phyloP scores from a whole-genome alignment of 2,888 invertebrate species.

The Drosophila borborema region DNA sequence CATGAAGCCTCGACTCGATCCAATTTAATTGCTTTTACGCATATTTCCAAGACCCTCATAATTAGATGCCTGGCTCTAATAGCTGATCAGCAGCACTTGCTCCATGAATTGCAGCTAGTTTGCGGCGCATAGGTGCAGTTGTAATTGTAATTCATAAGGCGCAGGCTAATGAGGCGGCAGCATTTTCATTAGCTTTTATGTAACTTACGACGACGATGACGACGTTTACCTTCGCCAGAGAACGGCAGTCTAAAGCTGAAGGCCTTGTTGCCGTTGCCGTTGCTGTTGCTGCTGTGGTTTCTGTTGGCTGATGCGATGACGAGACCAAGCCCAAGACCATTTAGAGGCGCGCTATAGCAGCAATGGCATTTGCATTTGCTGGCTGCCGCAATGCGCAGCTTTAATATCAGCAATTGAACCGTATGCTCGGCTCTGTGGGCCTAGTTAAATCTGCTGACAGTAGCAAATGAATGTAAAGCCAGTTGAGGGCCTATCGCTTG shows the following conservation, averaged over 20 bases:
- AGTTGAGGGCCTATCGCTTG: slow-evolving; percentile 29
- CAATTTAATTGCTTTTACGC: slow-evolving; percentile 29
- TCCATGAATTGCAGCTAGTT: slow-evolving; percentile 71
- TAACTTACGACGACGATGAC: slow-evolving; percentile 37
- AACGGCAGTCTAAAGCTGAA: slow-evolving; percentile 51
- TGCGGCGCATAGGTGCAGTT: slow-evolving; percentile 44
- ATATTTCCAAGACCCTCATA: slow-evolving; percentile 47
- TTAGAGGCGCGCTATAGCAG: slow-evolving; percentile 48
- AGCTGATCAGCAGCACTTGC: slow-evolving; percentile 46
- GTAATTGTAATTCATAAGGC: slow-evolving; percentile 56
- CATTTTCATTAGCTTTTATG: slow-evolving; percentile 72
- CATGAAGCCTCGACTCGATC: slow-evolving; percentile 14
- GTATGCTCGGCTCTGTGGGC: slow-evolving; percentile 40
- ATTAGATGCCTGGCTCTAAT: slow-evolving; percentile 55
- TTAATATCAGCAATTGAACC: slow-evolving; percentile 69
- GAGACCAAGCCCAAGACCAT: slow-evolving; percentile 62
- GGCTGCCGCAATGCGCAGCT: slow-evolving; percentile 39
- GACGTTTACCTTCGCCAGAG: slow-evolving; percentile 62
- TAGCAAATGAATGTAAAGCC: slow-evolving; percentile 53
- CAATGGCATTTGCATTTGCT: slow-evolving; percentile 46
- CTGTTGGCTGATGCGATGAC: slow-evolving; percentile 24
- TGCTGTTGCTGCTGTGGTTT: slow-evolving; percentile 1
- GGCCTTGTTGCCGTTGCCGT: slow-evolving; percentile 35
- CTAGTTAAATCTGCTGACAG: slow-evolving; percentile 59
- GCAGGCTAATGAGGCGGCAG: slow-evolving; percentile 65